Base-by-base conservation (phyloP, 2,888 invertebrate genomes). In the Monochamus alternatus region DNA sequence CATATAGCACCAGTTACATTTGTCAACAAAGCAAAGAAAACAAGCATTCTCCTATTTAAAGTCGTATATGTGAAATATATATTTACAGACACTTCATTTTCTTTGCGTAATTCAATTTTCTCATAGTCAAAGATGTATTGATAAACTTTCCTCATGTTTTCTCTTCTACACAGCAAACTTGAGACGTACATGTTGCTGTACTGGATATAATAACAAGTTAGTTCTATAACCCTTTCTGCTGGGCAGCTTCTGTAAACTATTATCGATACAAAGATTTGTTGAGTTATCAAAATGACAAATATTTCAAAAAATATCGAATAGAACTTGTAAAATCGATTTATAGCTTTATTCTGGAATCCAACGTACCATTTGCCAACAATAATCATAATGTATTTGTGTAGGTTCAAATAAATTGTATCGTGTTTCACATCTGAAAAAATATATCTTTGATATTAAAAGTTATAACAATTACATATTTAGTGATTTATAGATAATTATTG, bases 281-380 rank as follows among this genome's bases (percentile, higher is more conserved):
- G 74, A 7, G 72, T 72, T 72, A 78, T 73, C 14, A 75, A 2
- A 32, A 74, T 59, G 10, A 71, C 67, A 12, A 68, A 74, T 43
- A 44, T 38, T 68, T 74, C 74, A 3, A 78, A 12, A 5, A 68
- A 73, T 7, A 75, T 10, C 5, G 75, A 55, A 30, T 78, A 78
- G 22, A 66, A 31, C 14, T 64, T 44, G 60, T 78, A 78, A 0
- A 75, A 14, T 7, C 32, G 47, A 60, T 75, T 60, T 9, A 64
- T 3, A 3, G 44, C 7, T 9, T 63, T 63, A 30, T 75, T 65
- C n/a, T 71, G 14, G n/a, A 75, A 74, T 55, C 65, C 60, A 1
- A 74, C 22, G 43, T 73, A 75, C 78, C 78, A 78, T 63, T 74
- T 78, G 22, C 78, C 78, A 5, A 71, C 74, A 7, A 58, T 30